These are phyloP conservation scores for Trichogramma evanescens DNA, from an alignment of 2,888 invertebrate genomes.

Conservation along the genomic window DNA sequence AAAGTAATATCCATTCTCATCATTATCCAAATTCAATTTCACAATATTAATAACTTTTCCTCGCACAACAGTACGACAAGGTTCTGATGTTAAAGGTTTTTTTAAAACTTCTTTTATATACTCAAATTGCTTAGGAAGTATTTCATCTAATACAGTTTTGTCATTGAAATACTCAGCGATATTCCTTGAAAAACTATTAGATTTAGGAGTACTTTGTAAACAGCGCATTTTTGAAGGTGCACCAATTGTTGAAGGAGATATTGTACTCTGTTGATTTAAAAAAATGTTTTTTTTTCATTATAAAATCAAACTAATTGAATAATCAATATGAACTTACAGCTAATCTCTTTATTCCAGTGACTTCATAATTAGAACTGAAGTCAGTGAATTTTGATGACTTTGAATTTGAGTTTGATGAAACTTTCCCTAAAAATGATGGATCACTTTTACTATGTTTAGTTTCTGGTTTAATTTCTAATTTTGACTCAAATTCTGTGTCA, in stretches of 20 bases:
- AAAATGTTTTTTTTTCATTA: not conserved
- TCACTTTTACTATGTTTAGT: not conserved
- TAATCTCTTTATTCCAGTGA: constrained; percentile 17
- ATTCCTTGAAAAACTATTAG: constrained; percentile 24
- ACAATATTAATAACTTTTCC: constrained; percentile 54
- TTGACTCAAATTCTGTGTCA: constrained; percentile 6
- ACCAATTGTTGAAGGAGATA: constrained; percentile 19
- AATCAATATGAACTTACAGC: constrained; percentile 13
- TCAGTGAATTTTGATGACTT: not conserved
- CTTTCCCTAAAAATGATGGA: not conserved
- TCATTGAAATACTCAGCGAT: not conserved
- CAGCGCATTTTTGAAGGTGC: constrained; percentile 27
- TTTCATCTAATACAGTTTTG: constrained; percentile 28
- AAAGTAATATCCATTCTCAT: constrained; percentile 49
- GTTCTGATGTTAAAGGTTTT: constrained; percentile 17
- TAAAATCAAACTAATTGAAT: not conserved
- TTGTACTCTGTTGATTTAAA: constrained; percentile 15
- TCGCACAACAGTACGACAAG: constrained; percentile 46
- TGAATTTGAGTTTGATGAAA: not conserved
- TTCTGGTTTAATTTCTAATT: not conserved
- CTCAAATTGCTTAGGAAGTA: constrained; percentile 29
- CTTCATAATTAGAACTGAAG: not conserved
- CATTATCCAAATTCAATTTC: constrained; percentile 49
- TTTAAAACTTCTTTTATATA: constrained; percentile 30
- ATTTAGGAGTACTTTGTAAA: constrained; percentile 20